Percentiles rank a stretch among this genome's conserved stretches.
These are phyloP conservation scores for Hemibagrus guttatus DNA, from an alignment of 2,797 vertebrate genomes.

Conservation along the genomic window DNA sequence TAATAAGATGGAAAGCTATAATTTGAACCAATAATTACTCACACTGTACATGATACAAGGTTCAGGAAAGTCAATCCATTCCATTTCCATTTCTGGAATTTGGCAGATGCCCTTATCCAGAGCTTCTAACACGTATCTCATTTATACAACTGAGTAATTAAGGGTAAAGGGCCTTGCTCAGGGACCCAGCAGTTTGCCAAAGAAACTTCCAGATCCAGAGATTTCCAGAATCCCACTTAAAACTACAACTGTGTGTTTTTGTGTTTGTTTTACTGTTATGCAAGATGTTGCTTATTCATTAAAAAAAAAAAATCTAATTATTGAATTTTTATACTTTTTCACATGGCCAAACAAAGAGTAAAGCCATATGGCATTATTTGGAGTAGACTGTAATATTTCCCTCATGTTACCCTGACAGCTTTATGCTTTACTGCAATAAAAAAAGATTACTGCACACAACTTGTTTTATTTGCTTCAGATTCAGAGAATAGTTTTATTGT, in stretches of 20 bases:
- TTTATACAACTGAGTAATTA: too few relatives aligned
- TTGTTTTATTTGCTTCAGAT: background rate
- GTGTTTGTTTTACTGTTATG: background rate
- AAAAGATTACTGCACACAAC: background rate
- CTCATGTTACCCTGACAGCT: background rate
- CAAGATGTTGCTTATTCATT: background rate
- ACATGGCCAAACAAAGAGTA: background rate
- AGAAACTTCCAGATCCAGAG: too few relatives aligned
- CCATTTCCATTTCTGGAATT: too few relatives aligned
- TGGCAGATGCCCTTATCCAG: too few relatives aligned
- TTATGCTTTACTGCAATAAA: background rate
- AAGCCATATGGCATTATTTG: background rate
- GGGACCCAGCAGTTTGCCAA: too few relatives aligned
- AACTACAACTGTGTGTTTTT: background rate
- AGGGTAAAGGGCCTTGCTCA: too few relatives aligned
- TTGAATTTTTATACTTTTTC: background rate
- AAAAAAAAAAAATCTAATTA: background rate
- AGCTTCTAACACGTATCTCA: too few relatives aligned
- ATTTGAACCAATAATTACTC: background rate
- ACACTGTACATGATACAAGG: background rate
- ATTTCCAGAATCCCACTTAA: background rate
- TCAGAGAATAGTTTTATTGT: background rate
- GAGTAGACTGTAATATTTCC: background rate
- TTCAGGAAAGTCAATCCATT: background rate
- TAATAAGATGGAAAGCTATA: background rate